These are phyloP conservation scores for Oscheius sp. DNA, from an alignment of 2,888 invertebrate species.

Conservation along the genomic window DNA sequence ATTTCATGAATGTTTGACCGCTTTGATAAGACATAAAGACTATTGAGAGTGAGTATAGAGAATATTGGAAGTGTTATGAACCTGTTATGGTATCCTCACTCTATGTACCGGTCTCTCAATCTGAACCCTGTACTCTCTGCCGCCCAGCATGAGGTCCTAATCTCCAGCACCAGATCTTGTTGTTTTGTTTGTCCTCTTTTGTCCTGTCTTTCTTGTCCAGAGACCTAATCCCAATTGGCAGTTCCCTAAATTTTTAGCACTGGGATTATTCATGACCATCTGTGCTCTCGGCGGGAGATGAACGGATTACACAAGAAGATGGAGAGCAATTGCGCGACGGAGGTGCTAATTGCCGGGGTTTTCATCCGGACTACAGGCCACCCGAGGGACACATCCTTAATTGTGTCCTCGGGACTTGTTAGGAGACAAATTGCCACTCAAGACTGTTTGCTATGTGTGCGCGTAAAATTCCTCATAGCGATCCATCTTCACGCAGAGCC, in stretches of 20 bases:
- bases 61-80: no score
- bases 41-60: no score
- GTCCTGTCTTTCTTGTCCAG: not conserved
- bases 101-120: not conserved
- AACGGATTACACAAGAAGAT: constrained; percentile 32
- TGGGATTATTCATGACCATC: no score
- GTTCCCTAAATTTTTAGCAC: no score
- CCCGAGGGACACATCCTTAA: constrained; percentile 32
- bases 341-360: constrained; percentile 34
- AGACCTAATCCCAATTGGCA: not conserved
- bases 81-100: no score
- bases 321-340: constrained; percentile 26
- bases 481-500: no score
- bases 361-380: not conserved
- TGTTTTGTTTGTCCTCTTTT: not conserved
- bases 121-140: not conserved
- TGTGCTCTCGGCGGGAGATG: constrained; percentile 9
- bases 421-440: constrained; percentile 9
- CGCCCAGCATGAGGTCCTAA: not conserved
- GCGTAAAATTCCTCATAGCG: no score
- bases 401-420: constrained; percentile 11
- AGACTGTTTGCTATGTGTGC: no score
- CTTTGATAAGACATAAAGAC: not conserved
- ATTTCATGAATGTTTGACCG: not conserved
- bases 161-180: not conserved